Conservation (phyloP, 2,113 vertebrate species). For the Lagenorhynchus albirostris region DNA sequence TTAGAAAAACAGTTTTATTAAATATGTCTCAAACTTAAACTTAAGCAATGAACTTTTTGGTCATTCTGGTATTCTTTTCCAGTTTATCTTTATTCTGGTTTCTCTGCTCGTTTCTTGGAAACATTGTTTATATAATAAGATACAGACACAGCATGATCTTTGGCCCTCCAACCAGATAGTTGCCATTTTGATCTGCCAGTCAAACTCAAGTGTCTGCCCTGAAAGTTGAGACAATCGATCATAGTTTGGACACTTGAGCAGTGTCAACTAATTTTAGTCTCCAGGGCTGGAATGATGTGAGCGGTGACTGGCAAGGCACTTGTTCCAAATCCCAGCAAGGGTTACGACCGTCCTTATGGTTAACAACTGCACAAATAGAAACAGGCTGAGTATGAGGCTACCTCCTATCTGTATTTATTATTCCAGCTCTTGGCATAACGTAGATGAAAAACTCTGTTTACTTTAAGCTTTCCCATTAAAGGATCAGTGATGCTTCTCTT, state of each 20-base stretch:
- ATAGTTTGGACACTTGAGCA: constrained; percentile 72
- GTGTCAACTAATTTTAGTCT: constrained; percentile 79
- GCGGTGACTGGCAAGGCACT: constrained; percentile 79
- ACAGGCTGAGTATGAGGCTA: constrained; percentile 76
- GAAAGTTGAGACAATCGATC: constrained; percentile 72
- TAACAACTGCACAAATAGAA: constrained; percentile 88
- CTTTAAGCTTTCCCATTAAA: constrained; percentile 71
- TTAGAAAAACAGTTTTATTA: not conserved
- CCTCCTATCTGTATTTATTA: constrained; percentile 85
- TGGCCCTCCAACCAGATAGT: constrained; percentile 76
- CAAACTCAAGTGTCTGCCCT: constrained; percentile 67
- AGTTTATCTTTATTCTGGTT: constrained; percentile 64
- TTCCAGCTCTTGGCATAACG: constrained; percentile 76
- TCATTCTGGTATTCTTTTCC: not conserved
- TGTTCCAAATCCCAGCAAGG: constrained; percentile 82
- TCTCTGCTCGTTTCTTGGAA: not conserved
- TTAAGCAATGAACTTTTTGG: not conserved
- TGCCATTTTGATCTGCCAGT: constrained; percentile 72
- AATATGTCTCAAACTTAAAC: not conserved
- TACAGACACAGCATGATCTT: constrained; percentile 50
- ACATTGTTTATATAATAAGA: constrained; percentile 44
- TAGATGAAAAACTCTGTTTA: constrained; percentile 78
- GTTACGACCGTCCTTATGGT: constrained; percentile 79
- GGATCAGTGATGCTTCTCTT: constrained; percentile 32
- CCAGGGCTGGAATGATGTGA: constrained; percentile 66